These are phyloP conservation scores for Iguana delicatissima DNA, from an alignment of 2,797 vertebrate species.

Conservation along the genomic window DNA sequence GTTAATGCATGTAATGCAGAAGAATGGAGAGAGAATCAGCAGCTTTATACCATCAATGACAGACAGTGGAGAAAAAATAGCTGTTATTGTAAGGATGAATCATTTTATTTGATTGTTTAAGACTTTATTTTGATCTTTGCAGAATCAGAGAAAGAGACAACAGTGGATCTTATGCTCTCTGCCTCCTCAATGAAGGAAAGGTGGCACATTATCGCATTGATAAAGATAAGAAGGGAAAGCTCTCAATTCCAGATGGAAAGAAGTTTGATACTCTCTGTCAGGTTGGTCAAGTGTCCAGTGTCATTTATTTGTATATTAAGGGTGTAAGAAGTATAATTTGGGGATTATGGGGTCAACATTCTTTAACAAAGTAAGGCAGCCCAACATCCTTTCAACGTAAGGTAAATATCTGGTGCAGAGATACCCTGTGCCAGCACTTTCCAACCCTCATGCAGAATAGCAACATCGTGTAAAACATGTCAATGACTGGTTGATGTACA, in stretches of 20 bases:
- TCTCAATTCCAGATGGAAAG: slow-evolving; percentile 96
- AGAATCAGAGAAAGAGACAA: slow-evolving; percentile 92
- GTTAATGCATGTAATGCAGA: not conserved
- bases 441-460: too few species aligned
- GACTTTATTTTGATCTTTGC: slow-evolving; percentile 25
- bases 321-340: slow-evolving; percentile 28
- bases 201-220: slow-evolving; percentile 96
- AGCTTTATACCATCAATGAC: not conserved
- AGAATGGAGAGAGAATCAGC: not conserved
- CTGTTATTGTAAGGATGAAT: not conserved
- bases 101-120: not conserved
- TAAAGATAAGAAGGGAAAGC: slow-evolving; percentile 87
- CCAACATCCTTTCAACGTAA: too few species aligned
- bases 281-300: slow-evolving; percentile 77
- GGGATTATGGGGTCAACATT: fast-evolving
- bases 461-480: too few species aligned
- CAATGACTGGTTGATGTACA: too few species aligned
- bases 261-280: slow-evolving; percentile 99
- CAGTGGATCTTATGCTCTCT: slow-evolving; percentile 92
- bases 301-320: not conserved
- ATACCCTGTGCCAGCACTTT: too few species aligned
- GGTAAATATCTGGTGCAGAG: too few species aligned
- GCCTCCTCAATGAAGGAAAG: slow-evolving; percentile 89
- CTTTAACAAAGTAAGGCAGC: slow-evolving; percentile 12
- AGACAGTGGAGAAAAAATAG: not conserved